Conservation (phyloP, 2,797 vertebrate species). For the Pogonophryne albipinna region DNA sequence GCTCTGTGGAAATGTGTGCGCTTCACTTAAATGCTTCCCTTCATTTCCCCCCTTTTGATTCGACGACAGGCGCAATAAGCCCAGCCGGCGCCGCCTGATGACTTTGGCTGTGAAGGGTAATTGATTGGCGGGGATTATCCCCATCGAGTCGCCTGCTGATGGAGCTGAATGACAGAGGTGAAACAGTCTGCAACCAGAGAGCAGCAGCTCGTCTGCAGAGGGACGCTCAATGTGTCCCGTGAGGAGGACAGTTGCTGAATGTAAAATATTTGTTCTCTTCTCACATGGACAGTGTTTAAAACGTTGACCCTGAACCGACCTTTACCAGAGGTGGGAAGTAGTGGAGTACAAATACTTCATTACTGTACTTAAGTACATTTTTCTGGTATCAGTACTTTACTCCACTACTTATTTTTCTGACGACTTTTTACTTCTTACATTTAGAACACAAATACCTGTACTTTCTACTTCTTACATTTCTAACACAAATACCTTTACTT, state of each 20-base stretch:
- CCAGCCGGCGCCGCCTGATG: slow-evolving; percentile 65
- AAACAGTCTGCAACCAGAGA: slow-evolving; percentile 48
- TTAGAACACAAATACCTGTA: no score
- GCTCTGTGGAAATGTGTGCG: slow-evolving; percentile 37
- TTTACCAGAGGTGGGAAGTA: no score
- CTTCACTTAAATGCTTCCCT: slow-evolving; percentile 66
- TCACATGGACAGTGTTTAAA: not conserved
- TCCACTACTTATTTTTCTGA: no score
- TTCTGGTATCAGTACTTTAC: fast-evolving
- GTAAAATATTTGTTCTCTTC: not conserved
- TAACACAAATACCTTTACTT: no score
- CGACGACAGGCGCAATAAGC: slow-evolving; percentile 61
- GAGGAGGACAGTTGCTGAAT: not conserved
- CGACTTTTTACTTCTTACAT: no score
- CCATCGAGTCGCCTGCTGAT: slow-evolving; percentile 71
- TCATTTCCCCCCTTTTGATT: slow-evolving; percentile 64
- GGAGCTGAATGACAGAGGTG: slow-evolving; percentile 60
- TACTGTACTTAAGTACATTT: no score
- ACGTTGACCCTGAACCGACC: not conserved
- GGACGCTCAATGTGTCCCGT: not conserved
- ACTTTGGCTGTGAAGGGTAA: slow-evolving; percentile 81
- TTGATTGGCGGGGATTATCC: slow-evolving; percentile 83
- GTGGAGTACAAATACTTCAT: no score
- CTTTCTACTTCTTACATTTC: no score
- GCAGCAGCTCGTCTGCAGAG: not conserved